phyloP scores from a whole-genome alignment of 1,140 invertebrate species.

The Brachionus asplanchnoidis region DNA sequence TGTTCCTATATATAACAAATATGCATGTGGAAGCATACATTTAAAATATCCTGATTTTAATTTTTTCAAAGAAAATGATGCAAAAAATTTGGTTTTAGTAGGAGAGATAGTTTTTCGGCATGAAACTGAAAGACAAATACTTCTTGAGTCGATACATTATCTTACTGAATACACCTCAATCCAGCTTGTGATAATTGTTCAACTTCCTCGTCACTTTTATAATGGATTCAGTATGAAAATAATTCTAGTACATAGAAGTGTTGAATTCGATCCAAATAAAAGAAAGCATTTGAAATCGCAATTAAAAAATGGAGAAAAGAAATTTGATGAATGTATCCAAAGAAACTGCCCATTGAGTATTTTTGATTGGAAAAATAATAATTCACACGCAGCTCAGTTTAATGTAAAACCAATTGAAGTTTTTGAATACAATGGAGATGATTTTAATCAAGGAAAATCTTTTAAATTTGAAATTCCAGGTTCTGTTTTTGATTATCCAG shows the following conservation, averaged over 20 bases:
- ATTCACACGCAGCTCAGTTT: not conserved
- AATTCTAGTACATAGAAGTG: not conserved
- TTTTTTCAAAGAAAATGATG: not conserved
- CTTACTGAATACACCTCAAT: not conserved
- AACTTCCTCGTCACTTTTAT: not conserved
- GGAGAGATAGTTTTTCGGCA: not conserved
- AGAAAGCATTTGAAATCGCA: not conserved
- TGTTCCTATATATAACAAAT: not conserved
- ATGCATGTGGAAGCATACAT: not conserved
- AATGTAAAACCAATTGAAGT: not conserved
- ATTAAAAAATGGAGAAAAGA: not conserved
- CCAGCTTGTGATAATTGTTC: not conserved
- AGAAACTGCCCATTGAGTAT: not conserved
- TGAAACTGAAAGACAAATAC: not conserved
- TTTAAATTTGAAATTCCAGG: not conserved
- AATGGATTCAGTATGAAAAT: not conserved
- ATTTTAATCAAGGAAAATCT: not conserved
- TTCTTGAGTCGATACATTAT: not conserved
- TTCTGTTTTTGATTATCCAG: not conserved
- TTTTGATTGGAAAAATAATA: not conserved
- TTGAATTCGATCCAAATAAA: not conserved
- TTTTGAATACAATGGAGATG: not conserved
- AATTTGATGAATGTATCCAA: not conserved
- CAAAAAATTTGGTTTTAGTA: not conserved
- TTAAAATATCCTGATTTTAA: constrained; percentile 1